Base-by-base conservation (phyloP, 2,888 invertebrate genomes). In the Archaeoteleia sp. region DNA sequence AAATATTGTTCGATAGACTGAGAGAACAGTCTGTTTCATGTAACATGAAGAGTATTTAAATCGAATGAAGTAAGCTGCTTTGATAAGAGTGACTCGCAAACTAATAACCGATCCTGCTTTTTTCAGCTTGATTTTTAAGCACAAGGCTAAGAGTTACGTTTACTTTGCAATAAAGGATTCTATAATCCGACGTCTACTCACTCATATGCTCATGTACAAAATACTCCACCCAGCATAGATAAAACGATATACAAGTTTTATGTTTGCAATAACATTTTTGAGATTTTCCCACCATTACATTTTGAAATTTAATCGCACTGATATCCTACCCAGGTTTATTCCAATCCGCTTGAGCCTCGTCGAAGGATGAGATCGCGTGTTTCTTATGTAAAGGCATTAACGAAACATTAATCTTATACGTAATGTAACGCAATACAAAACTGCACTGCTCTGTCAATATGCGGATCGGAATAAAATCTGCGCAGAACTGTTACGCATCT, bases 311-410 rank as follows among this genome's bases (percentile, higher is more conserved):
- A 54, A 57, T 57, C 57, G 20, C 32, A 51, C 49, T 55, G 49
- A 55, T 49, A 57, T 39, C 23, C 58, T 43, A 30, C 27, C 34
- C 46, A 37, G 46, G 53, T 58, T 65, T 49, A 49, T 63, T 63
- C 45, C 63, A 49, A 57, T 63, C 63, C 57, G 57, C 51, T 46
- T 15, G 8, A 29, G 23, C 35, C 30, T 55, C 17, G 13, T 30
- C 34, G 53, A 58, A 58, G 57, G 48, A 40, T 53, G 51, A 49
- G 49, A 58, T 65, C 58, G 51, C 46, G 10, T 53, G 53, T 45
- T 40, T n/a, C 57, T 58, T 65, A 53, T 51, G 53, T 65, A 58
- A 65, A 65, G 14, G 32, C 49, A 37, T 37, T 63, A 43, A 55
- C 49, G 55, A 54, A 40, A 46, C 53, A 54, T 62, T 54, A 62